Evolutionary conservation across 2,888 invertebrate species (phyloP).

Genomic region (Lathronympha strigana): DNA sequence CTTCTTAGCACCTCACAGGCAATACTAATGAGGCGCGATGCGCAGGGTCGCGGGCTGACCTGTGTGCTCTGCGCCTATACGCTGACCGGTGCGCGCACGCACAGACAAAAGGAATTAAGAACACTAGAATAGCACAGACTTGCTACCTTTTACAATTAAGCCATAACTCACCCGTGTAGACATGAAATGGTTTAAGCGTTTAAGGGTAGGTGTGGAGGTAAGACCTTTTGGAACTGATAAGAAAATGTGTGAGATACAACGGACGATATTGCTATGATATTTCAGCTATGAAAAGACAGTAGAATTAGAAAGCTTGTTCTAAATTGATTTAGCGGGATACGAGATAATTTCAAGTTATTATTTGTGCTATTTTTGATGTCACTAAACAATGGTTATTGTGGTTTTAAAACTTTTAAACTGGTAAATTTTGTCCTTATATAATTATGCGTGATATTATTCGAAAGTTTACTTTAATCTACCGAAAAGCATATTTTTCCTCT

Average conservation of each 20-base stretch:
- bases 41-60: conserved; percentile 64
- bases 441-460: no score
- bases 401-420: no score
- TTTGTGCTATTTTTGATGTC: not conserved
- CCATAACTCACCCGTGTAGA: not conserved
- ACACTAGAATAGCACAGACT: not conserved
- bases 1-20: conserved; percentile 49
- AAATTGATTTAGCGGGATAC: conserved; percentile 15
- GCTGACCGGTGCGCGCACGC: conserved; percentile 16
- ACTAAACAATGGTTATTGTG: no score
- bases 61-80: conserved; percentile 53
- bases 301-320: conserved; percentile 27
- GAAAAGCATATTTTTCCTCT: no score
- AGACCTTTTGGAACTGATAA: conserved; percentile 2
- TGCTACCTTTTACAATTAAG: not conserved
- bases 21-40: conserved; percentile 70
- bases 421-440: no score
- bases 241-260: conserved; percentile 27
- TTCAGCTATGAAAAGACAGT: conserved; percentile 30
- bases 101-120: not conserved
- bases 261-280: conserved; percentile 42
- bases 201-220: not conserved
- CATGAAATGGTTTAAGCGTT: not conserved
- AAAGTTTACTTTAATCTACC: no score
- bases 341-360: not conserved